Evolutionary conservation across 2,888 invertebrate species (phyloP), one percentile per base, ranked within the genome.

Genomic region (Drosophila suboccidentalis): DNA sequence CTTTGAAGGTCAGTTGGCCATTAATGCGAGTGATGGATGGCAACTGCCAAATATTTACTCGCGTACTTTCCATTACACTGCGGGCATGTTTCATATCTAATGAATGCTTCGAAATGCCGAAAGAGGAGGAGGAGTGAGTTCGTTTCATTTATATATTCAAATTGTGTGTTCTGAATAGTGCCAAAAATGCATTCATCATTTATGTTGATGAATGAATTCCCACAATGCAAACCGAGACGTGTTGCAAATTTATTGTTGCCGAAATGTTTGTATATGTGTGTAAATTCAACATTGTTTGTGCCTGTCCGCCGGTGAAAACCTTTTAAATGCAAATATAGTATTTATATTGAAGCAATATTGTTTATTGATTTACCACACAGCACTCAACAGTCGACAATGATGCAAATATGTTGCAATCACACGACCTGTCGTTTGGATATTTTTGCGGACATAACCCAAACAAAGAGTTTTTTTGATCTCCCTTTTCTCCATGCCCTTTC

Each of bases 311-410:
- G 51, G 57, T 81, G 70, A 74, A 74, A 68, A 55, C 71, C 69
- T 69, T 78, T 82, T 66, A 64, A 80, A 72, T 72, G 74, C 53
- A 74, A 78, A 85, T 82, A 71, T 73, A 63, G 55, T 77, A 75
- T 86, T 81, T 75, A 68, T 72, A 65, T 79, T 72, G 78, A 49
- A 49, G 64, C 60, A 58, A 60, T 72, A 67, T 71, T 64, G 77
- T 61, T 73, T 84, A 81, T 86, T 81, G 81, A 83, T 83, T 79
- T 67, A 71, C 63, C 58, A 54, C 41, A 54, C 54, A 34, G 43
- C 44, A 46, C 38, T 50, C 19, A 10, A 38, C 10, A 36, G 38
- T 50, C 19, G 13, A 38, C 10, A 36, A 39, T 15, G 26, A 39
- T 65, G 64, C 54, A 51, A 50, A 59, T 54, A 41, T 29, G 29